phyloP scores from a whole-genome alignment of 1,140 invertebrate genomes.

The Pteromalus puparum region DNA sequence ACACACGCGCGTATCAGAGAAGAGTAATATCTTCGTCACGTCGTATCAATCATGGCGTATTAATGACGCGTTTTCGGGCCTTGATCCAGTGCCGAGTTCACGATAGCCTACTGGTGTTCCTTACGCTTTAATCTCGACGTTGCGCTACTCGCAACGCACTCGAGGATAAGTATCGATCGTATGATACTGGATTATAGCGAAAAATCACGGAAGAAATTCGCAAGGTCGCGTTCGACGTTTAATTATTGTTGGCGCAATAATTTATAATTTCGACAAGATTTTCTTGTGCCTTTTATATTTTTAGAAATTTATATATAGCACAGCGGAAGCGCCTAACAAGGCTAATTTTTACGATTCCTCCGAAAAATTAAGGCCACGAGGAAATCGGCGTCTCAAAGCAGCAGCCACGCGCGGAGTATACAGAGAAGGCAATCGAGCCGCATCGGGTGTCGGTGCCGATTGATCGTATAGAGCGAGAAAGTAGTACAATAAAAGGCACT shows the following conservation, averaged over 20 bases:
- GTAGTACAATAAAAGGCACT: background rate
- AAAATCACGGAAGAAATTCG: no score
- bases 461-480: background rate
- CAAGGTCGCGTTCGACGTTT: no score
- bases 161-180: no score
- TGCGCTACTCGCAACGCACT: no score
- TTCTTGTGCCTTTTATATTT: no score
- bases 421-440: no score
- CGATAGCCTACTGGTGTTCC: conserved; percentile 33
- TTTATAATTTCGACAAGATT: no score
- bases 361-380: background rate
- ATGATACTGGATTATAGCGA: no score
- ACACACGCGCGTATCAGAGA: background rate
- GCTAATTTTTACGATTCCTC: background rate
- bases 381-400: conserved; percentile 1
- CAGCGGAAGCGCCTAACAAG: background rate
- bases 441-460: background rate
- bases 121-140: conserved; percentile 2
- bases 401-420: background rate
- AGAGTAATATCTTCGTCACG: background rate
- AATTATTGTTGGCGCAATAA: no score
- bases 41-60: conserved; percentile 24
- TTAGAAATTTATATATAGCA: no score
- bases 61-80: conserved; percentile 33
- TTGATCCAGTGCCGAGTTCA: conserved; percentile 25